Conservation (phyloP, 1,140 invertebrate genomes). For the Arion vulgaris region DNA sequence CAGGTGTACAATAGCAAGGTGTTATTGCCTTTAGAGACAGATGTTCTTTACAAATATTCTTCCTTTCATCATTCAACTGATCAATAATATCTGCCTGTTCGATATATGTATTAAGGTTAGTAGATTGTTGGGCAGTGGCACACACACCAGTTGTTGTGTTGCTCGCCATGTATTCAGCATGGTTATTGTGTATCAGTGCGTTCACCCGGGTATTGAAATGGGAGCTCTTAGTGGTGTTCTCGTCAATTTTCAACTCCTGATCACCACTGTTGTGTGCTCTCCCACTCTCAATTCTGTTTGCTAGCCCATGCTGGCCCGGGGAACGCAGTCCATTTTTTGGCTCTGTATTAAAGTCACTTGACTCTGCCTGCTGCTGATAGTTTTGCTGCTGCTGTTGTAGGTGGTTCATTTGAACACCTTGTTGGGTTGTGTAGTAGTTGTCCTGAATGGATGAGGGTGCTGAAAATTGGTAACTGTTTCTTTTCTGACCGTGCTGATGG, state of each 20-base stretch:
- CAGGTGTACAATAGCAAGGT: neutral
- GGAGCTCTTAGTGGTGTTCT: conserved; percentile 34
- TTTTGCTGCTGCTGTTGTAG: neutral
- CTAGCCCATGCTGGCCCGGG: conserved; percentile 39
- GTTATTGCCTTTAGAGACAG: neutral
- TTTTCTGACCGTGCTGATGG: neutral
- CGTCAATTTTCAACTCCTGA: neutral
- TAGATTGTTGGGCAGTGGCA: neutral
- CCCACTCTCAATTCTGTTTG: conserved; percentile 28
- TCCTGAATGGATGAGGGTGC: neutral
- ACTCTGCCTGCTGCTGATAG: neutral
- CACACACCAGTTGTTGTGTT: neutral
- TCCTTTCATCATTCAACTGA: neutral
- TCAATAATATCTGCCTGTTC: neutral
- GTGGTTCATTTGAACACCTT: neutral
- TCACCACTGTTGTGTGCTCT: conserved; percentile 28
- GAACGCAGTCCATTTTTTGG: conserved; percentile 35
- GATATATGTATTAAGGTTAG: neutral
- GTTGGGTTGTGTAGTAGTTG: neutral
- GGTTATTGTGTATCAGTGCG: neutral
- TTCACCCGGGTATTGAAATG: conserved; percentile 37
- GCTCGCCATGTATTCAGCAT: conserved; percentile 26
- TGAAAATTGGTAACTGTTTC: neutral
- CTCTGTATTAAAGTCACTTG: neutral
- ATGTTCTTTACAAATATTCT: too few relatives aligned